Evolutionary conservation across 2,113 vertebrate species (phyloP), one percentile per base, ranked within the genome.

Genomic region (Nothocercus julius): DNA sequence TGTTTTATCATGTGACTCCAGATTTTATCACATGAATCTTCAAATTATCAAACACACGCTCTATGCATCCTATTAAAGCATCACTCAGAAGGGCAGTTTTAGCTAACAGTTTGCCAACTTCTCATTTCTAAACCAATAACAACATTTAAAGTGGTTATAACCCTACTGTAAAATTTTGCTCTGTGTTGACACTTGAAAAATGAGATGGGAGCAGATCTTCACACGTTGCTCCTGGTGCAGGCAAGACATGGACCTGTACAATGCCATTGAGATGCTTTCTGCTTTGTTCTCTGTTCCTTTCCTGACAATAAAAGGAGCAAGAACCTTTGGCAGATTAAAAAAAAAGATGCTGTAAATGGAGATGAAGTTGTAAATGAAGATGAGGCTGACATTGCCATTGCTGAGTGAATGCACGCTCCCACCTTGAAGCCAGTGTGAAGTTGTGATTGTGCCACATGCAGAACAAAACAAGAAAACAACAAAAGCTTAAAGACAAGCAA

Each of bases 121-220:
- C 74, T 63, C 75, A 59, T 67, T 96, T 96, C 72, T 91, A 80
- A 87, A 66, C 70, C 76, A 84, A 96, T 91, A 95, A 94, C 73
- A 45, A 62, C 21, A 38, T 90, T 96, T 84, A 66, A 95, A 95
- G 73, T 78, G 77, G 79, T 95, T 83, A 58, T 95, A 85, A 95
- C 83, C 96, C 87, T 2, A 1, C 80, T 90, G 91, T 94, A 95
- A 92, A 93, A 96, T 96, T 94, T 67, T 90, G 62, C 59, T 94
- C 82, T 42, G 40, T 44, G 22, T 88, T 82, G 73, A 93, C 95
- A 73, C 89, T 94, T 96, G 94, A 87, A 89, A 94, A 76, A 74
- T 0, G 1, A 72, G 30, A 34, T 1, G 5, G 63, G 30, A 90
- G 14, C 27, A 32, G 38, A 61, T 38, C 30, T 59, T 18, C 28